Evolutionary conservation across 2,888 invertebrate genomes (phyloP).

Genomic region (Epinotia bilunana): DNA sequence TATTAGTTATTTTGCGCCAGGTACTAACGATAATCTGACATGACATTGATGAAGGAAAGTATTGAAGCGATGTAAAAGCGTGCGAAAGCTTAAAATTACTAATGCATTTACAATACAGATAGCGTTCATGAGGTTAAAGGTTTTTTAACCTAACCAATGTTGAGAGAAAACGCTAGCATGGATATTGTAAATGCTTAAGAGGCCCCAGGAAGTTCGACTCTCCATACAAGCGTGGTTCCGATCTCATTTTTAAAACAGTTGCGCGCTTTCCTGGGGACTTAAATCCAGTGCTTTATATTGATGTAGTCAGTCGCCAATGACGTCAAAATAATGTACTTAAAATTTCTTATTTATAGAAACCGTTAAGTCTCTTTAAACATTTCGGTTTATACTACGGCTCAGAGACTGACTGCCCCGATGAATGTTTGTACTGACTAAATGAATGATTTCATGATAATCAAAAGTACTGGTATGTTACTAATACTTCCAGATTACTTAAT

Average conservation of each 20-base stretch:
- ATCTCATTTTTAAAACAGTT: no score
- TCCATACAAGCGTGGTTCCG: no score
- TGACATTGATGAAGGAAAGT: constrained; percentile 26
- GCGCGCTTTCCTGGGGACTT: no score
- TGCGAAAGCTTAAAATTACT: constrained; percentile 61
- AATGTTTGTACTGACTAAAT: constrained; percentile 3
- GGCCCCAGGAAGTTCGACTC: no score
- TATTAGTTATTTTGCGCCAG: no score
- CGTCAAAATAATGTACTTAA: neutral
- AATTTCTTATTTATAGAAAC: neutral
- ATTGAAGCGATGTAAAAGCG: constrained; percentile 67
- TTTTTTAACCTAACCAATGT: neutral
- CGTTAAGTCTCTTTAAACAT: neutral
- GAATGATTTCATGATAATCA: constrained; percentile 3
- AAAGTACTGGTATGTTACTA: constrained; percentile 3
- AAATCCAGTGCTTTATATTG: constrained; percentile 13
- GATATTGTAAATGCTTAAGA: neutral
- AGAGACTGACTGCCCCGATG: constrained; percentile 10
- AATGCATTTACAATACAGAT: constrained; percentile 3
- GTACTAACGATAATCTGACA: neutral
- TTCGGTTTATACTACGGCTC: neutral
- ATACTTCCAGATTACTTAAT: neutral
- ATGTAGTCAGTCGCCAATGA: constrained; percentile 9
- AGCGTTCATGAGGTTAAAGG: constrained; percentile 7
- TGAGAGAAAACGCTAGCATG: neutral